Conservation (phyloP, 2,888 invertebrate species). For the Eledona agricola region DNA sequence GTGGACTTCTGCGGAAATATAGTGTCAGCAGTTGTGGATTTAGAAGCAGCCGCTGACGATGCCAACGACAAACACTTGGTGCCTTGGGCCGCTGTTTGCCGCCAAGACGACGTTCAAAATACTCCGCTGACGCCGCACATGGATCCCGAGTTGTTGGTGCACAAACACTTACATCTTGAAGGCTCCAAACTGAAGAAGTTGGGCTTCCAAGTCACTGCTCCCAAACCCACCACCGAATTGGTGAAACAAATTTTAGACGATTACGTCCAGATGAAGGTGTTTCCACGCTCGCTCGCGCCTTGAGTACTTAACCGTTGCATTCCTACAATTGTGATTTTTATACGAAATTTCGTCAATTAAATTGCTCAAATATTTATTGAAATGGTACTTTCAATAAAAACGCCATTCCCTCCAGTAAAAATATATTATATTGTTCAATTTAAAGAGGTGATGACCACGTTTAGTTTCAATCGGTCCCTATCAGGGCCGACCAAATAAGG, state of each 20-base stretch:
- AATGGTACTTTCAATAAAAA: conserved; percentile 7
- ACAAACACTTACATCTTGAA: conserved; percentile 81
- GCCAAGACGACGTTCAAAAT: conserved; percentile 76
- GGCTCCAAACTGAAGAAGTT: conserved; percentile 70
- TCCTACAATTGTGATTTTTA: conserved; percentile 29
- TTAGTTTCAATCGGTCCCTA: conserved; percentile 77
- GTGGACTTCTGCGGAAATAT: conserved; percentile 88
- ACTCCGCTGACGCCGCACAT: conserved; percentile 91
- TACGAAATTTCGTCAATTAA: conserved; percentile 26
- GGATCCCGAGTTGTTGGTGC: conserved; percentile 81
- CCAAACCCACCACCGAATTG: conserved; percentile 66
- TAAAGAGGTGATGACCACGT: conserved; percentile 80
- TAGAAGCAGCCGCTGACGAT: conserved; percentile 83
- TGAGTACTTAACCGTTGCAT: conserved; percentile 39
- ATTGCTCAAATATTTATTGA: conserved; percentile 24
- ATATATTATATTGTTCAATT: conserved; percentile 47
- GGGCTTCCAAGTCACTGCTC: conserved; percentile 70
- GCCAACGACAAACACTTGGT: conserved; percentile 93
- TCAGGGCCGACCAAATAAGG: conserved; percentile 73
- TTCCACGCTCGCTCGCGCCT: conserved; percentile 73
- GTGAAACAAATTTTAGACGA: conserved; percentile 76
- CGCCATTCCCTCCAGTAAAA: conserved; percentile 7
- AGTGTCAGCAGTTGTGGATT: conserved; percentile 83
- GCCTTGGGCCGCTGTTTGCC: conserved; percentile 91
- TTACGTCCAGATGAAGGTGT: conserved; percentile 82